Conservation (phyloP, 1,140 invertebrate genomes). For the Pectinophora gossypiella region DNA sequence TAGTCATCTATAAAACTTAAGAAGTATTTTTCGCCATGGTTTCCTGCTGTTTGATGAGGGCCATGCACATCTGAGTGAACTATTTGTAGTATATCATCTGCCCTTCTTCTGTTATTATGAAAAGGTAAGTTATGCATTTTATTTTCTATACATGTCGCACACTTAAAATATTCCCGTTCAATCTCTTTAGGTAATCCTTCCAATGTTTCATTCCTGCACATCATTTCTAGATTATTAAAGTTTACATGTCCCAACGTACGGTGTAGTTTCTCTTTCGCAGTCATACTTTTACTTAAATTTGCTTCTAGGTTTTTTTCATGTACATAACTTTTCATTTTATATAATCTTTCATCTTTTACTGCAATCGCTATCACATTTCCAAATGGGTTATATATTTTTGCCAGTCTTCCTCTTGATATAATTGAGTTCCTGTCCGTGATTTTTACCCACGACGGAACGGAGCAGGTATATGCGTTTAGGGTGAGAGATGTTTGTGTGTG, state of each 20-base stretch:
- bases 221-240: slow-evolving; percentile 39
- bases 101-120: slow-evolving; percentile 47
- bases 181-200: slow-evolving; percentile 34
- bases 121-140: slow-evolving; percentile 47
- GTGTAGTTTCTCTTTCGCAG: slow-evolving; percentile 40
- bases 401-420: slow-evolving; percentile 24
- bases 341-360: slow-evolving; percentile 28
- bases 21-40: slow-evolving; percentile 38
- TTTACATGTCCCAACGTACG: slow-evolving; percentile 41
- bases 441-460: no score
- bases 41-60: slow-evolving; percentile 37
- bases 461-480: no score
- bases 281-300: slow-evolving; percentile 16
- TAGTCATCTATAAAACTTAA: slow-evolving; percentile 44
- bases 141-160: slow-evolving; percentile 34
- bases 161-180: slow-evolving; percentile 33
- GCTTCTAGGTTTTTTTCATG: slow-evolving; percentile 19
- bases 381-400: slow-evolving; percentile 25
- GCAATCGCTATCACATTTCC: slow-evolving; percentile 29
- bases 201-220: slow-evolving; percentile 36
- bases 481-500: no score
- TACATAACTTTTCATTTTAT: slow-evolving; percentile 30
- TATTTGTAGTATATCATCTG: slow-evolving; percentile 40
- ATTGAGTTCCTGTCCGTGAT: slow-evolving; percentile 27
- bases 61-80: slow-evolving; percentile 54